phyloP scores from a whole-genome alignment of 2,888 invertebrate species.

The Drosophila mercatorum region DNA sequence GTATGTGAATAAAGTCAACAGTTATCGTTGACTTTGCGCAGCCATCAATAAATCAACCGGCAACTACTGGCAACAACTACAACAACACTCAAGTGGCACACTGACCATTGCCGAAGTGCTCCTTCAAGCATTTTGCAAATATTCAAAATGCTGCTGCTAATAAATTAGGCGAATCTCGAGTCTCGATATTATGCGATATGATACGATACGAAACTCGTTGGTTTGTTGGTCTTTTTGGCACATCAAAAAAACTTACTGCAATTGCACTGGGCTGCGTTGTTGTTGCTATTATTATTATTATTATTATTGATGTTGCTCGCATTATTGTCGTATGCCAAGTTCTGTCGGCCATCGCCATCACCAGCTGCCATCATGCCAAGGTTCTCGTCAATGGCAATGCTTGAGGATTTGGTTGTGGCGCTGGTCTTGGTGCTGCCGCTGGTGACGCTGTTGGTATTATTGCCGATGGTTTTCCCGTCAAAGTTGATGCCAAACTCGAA shows the following conservation, averaged over 20 bases:
- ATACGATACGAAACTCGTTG: neutral
- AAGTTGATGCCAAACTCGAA: slow-evolving; percentile 66
- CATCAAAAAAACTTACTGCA: slow-evolving; percentile 64
- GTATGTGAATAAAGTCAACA: slow-evolving; percentile 53
- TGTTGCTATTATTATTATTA: slow-evolving; percentile 20
- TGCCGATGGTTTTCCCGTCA: slow-evolving; percentile 38
- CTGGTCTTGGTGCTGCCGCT: slow-evolving; percentile 11
- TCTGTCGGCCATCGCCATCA: slow-evolving; percentile 56
- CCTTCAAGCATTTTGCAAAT: slow-evolving; percentile 80
- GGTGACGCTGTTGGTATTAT: slow-evolving; percentile 23
- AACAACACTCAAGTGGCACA: slow-evolving; percentile 39
- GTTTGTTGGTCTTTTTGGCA: slow-evolving; percentile 2
- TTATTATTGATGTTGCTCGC: slow-evolving; percentile 30
- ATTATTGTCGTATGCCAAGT: slow-evolving; percentile 63
- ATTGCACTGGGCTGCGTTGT: slow-evolving; percentile 57
- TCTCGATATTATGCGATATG: neutral
- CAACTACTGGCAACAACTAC: slow-evolving; percentile 48
- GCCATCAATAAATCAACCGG: slow-evolving; percentile 74
- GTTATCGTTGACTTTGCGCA: slow-evolving; percentile 62
- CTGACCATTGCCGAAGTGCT: slow-evolving; percentile 23
- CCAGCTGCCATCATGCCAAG: slow-evolving; percentile 59
- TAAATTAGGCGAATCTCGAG: slow-evolving; percentile 69
- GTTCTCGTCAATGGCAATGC: slow-evolving; percentile 53
- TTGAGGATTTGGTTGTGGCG: slow-evolving; percentile 23
- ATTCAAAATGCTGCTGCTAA: slow-evolving; percentile 66